These are phyloP conservation scores for Eurystomus glaucurus DNA, from an alignment of 2,797 vertebrate genomes.

Conservation along the genomic window DNA sequence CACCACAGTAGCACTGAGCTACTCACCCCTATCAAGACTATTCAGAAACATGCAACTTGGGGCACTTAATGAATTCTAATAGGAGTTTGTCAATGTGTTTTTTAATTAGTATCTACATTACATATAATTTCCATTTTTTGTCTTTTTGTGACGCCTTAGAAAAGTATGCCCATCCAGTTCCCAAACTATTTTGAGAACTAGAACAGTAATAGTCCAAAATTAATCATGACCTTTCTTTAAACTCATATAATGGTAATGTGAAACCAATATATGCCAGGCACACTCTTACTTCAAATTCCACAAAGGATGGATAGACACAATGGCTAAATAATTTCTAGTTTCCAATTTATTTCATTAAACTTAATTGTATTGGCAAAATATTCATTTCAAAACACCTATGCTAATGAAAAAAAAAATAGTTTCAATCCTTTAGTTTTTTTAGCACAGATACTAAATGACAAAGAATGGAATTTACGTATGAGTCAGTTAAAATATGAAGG, in stretches of 20 bases:
- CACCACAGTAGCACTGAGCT: not conserved
- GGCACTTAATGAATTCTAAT: not conserved
- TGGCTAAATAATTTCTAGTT: conserved; percentile 12
- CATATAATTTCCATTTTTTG: not conserved
- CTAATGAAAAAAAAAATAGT: conserved; percentile 73
- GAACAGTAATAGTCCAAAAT: not conserved
- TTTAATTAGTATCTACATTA: not conserved
- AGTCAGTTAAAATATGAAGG: conserved; percentile 25
- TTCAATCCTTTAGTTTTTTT: conserved; percentile 62
- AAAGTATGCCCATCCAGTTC: not conserved
- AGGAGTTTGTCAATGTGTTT: not conserved
- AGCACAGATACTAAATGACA: conserved; percentile 43
- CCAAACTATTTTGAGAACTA: not conserved
- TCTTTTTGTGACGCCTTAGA: not conserved
- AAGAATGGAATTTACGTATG: not conserved
- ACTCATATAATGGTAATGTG: not conserved
- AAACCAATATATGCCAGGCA: not conserved
- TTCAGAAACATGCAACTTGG: not conserved
- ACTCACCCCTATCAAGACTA: not conserved
- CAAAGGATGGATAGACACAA: not conserved
- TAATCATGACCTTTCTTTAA: conserved; percentile 2
- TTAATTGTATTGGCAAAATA: conserved; percentile 59
- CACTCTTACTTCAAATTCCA: conserved; percentile 12
- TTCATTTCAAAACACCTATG: conserved; percentile 71
- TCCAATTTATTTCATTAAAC: conserved; percentile 69